A percentile compares a stretch with the other conserved stretches of the same genome.
phyloP scores from a whole-genome alignment of 2,797 vertebrate species.

The Melanotaenia nigrans region DNA sequence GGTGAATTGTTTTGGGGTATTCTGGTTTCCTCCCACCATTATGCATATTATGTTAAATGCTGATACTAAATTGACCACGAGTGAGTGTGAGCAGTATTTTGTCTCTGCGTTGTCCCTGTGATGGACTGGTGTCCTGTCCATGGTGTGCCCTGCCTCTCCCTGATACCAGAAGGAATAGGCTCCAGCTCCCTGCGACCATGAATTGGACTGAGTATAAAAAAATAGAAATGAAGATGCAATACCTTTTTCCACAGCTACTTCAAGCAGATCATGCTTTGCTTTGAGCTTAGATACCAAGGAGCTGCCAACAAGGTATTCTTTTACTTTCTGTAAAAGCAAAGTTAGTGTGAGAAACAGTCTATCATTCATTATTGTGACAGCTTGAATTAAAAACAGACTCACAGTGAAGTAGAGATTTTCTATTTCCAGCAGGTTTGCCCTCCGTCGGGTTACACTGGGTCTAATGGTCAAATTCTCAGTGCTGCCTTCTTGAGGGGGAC shows the following conservation, averaged over 20 bases:
- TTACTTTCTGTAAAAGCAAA: constrained; percentile 83
- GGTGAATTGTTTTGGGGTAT: neutral
- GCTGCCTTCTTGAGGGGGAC: constrained; percentile 72
- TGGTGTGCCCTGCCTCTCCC: too few relatives aligned
- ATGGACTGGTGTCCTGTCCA: too few relatives aligned
- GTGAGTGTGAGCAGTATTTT: neutral
- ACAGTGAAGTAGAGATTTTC: constrained; percentile 86
- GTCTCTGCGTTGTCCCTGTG: too few relatives aligned
- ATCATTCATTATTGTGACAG: neutral
- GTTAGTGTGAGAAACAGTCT: neutral
- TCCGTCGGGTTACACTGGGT: constrained; percentile 76
- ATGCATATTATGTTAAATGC: neutral
- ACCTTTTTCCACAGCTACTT: constrained; percentile 89
- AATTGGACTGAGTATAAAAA: neutral
- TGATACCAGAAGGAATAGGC: neutral
- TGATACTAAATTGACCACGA: neutral
- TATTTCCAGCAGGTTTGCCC: constrained; percentile 84
- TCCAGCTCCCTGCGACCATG: too few relatives aligned
- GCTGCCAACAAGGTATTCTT: constrained; percentile 84
- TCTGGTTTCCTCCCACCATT: neutral
- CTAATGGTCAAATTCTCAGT: constrained; percentile 74
- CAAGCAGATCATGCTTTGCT: constrained; percentile 88
- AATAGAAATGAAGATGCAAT: constrained; percentile 1
- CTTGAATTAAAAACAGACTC: constrained; percentile 43
- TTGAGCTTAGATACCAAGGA: constrained; percentile 87